Conservation (phyloP, 2,113 vertebrate genomes). For the Nycticryphes semicollaris region DNA sequence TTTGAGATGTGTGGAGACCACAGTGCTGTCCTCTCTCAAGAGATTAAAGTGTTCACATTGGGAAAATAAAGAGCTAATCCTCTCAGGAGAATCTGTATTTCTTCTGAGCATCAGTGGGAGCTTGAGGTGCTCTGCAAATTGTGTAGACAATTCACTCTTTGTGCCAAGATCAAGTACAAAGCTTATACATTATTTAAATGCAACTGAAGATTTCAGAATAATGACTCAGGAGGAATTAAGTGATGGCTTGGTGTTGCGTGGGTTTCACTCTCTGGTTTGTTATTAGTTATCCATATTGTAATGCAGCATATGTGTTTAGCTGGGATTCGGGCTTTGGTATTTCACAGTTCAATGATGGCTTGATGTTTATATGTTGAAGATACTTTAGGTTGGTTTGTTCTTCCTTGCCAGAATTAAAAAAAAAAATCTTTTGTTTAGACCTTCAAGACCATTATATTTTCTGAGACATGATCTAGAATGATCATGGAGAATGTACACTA, state of each 20-base stretch:
- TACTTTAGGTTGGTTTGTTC: neutral
- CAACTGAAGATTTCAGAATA: neutral
- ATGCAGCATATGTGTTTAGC: neutral
- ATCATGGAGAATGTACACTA: neutral
- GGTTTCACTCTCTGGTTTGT: neutral
- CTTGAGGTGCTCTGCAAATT: neutral
- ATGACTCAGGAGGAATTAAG: neutral
- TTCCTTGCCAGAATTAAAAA: neutral
- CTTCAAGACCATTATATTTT: neutral
- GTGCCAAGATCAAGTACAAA: neutral
- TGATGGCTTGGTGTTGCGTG: neutral
- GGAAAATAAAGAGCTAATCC: neutral
- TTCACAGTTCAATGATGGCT: neutral
- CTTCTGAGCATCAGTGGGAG: neutral
- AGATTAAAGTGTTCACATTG: neutral
- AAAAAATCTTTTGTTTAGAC: neutral
- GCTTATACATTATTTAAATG: neutral
- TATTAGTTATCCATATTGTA: neutral
- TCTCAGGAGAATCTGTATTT: neutral
- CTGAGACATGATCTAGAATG: neutral
- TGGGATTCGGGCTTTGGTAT: neutral
- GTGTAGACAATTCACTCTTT: neutral
- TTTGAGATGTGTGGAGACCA: neutral
- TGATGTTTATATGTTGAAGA: neutral
- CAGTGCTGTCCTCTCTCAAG: neutral